Evolutionary conservation across 2,113 vertebrate species (phyloP).

Genomic region (Triplophysa dalaica): DNA sequence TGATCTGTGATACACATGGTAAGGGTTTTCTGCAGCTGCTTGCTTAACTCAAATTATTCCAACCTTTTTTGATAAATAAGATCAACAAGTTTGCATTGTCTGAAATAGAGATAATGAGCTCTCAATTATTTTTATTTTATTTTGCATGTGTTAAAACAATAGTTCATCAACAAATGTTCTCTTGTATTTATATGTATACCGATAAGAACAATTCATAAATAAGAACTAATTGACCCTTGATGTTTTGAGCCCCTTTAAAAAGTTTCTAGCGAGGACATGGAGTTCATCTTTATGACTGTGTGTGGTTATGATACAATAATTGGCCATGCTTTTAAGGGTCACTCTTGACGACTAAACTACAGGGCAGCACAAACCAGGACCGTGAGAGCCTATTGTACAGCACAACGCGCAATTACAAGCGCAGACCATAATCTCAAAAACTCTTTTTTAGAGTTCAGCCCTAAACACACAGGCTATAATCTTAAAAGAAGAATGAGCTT

Average conservation of each 20-base stretch:
- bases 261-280: too few relatives aligned
- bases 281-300: not conserved
- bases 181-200: too few relatives aligned
- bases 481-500: slow-evolving; percentile 30
- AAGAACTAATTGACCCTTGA: too few relatives aligned
- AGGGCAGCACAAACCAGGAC: not conserved
- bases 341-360: slow-evolving; percentile 15
- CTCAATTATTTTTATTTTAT: too few relatives aligned
- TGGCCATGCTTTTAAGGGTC: not conserved
- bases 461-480: slow-evolving; percentile 19
- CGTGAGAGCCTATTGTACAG: not conserved
- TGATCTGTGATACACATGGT: not conserved
- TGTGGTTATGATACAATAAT: not conserved
- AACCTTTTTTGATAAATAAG: not conserved
- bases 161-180: too few relatives aligned
- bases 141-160: too few relatives aligned
- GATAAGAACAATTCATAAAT: too few relatives aligned
- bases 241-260: too few relatives aligned
- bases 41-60: not conserved
- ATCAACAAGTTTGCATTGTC: too few relatives aligned
- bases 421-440: slow-evolving; percentile 35
- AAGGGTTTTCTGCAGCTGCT: slow-evolving; percentile 10
- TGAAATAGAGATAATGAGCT: too few relatives aligned
- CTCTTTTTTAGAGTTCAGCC: slow-evolving; percentile 26
- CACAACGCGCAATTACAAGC: slow-evolving; percentile 2